These are phyloP conservation scores for Saguinus oedipus DNA, from an alignment of 2,797 vertebrate species.

Conservation along the genomic window DNA sequence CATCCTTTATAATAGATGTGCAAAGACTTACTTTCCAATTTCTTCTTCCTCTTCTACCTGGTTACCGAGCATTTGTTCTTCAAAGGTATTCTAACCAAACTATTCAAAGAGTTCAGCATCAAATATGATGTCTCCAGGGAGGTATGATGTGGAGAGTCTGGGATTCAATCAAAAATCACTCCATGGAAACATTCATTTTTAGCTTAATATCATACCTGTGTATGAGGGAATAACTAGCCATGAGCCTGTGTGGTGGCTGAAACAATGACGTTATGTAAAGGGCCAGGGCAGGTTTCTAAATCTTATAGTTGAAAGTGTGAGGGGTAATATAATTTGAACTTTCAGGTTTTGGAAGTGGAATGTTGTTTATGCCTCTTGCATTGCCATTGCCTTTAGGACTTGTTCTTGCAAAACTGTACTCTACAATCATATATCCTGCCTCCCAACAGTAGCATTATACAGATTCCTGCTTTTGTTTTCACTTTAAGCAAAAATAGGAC, in stretches of 20 bases:
- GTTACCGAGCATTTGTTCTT: background rate
- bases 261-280: background rate
- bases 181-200: background rate
- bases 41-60: background rate
- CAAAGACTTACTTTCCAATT: background rate
- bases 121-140: background rate
- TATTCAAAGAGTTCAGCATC: background rate
- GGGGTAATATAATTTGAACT: background rate
- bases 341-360: background rate
- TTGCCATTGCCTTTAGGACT: background rate
- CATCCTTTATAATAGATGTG: background rate
- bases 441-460: background rate
- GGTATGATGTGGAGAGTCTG: background rate
- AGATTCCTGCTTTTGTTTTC: background rate
- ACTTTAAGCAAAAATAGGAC: background rate
- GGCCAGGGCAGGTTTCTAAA: background rate
- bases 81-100: background rate
- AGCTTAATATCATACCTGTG: background rate
- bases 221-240: background rate
- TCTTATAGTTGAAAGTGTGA: background rate
- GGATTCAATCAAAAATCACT: background rate
- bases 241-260: background rate
- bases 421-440: background rate
- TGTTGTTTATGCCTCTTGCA: background rate
- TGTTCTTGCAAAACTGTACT: background rate